Evolutionary conservation across 2,888 invertebrate genomes (phyloP), one percentile per base, ranked within the genome.

Genomic region (Clepsis dumicolana): DNA sequence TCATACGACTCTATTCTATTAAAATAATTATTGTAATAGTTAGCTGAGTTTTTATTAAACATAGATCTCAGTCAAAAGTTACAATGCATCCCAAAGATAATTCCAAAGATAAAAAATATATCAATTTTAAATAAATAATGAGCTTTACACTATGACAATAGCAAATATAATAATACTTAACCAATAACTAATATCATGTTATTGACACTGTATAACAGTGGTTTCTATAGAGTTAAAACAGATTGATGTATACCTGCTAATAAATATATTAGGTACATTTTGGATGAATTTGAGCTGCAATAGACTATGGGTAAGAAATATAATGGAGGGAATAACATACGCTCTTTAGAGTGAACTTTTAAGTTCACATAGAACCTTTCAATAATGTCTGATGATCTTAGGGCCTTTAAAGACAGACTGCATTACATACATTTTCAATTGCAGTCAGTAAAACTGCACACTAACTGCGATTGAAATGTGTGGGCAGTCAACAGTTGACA

Each of bases 81-180:
- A 65, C 61, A 70, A 73, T 59, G 84, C 81, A 87, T 85, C 86
- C 88, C 88, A 87, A 88, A 87, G 81, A 82, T 32, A 27, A 64
- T 84, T 84, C 86, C 86, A 85, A 86, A 86, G 79, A 83, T 78
- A 70, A 59, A 72, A 73, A 70, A 59, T 72, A 73, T 77, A 61
- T 35, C 50, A 53, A 70, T 18, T 53, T 62, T 56, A 32, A 38
- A 77, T 57, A 72, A 75, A 74, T 44, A 71, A 74, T 70, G 88
- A 90, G 90, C 90, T 90, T 90, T 89, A 89, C 84, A 79, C 64
- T 73, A 83, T 85, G 90, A 90, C 90, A 90, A 90, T 90, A 89
- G 89, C 78, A 81, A 83, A 76, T 77, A 73, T 80, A 52, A 69
- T 65, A 65, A n/a, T n/a, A n/a, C n/a, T n/a, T 66, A 78, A 83